Evolutionary conservation across 2,113 vertebrate genomes (phyloP), one percentile per base, ranked within the genome.

Genomic region (Zosterops hypoxanthus): DNA sequence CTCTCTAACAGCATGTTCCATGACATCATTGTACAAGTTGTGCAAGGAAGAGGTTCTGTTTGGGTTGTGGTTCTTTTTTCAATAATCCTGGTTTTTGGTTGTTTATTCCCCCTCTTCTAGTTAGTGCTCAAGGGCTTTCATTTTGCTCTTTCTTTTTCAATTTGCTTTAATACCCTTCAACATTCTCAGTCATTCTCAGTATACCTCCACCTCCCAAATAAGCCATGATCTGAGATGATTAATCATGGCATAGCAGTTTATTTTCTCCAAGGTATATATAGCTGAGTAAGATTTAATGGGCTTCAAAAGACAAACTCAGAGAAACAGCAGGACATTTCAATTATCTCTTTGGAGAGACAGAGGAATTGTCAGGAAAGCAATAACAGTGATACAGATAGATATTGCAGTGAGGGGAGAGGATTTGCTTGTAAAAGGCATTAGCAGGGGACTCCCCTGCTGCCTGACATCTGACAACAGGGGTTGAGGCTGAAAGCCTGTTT

Each of bases 181-280:
- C 2, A 4, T 78, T 68, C 66, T 80, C 31, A 57, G 49, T 72
- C 80, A 68, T 70, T 88, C 73, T 86, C 34, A 50, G 22, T 44
- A 31, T 47, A 73, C 78, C 71, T 83, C 64, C 59, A 71, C 72
- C 64, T 88, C 75, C 19, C 61, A 92, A 88, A 65, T 68, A 49
- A 53, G 44, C 71, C 52, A 60, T 61, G 64, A 86, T 79, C 50
- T 3, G 21, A 94, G 72, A 46, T 65, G 80, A 94, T 96, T 95
- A 81, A 86, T 92, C 56, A 12, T 84, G 65, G 69, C 65, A 26
- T 20, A 81, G 56, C 20, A 59, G 86, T 88, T 94, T 94, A 90
- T 85, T 94, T 92, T 93, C 92, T 93, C 42, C 34, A 36, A 95
- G 90, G 79, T 83, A 63, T 60, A 73, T 70, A 65, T 34, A 86